Conservation (phyloP, 2,797 vertebrate species). For the Anguilla anguilla region DNA sequence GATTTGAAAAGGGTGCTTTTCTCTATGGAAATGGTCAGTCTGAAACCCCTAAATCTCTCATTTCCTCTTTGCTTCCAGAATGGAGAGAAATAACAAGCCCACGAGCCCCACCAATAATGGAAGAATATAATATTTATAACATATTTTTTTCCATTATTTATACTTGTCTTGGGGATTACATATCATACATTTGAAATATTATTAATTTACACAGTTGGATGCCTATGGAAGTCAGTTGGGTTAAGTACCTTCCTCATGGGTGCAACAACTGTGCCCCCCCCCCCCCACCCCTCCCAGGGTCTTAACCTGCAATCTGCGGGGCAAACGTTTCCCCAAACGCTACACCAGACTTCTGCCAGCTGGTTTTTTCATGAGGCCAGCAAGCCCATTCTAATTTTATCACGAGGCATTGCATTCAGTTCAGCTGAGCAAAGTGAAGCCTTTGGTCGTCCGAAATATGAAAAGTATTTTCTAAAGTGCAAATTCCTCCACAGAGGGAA, state of each 20-base stretch:
- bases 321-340: neutral
- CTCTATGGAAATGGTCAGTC: constrained; percentile 1
- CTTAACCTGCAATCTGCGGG: neutral
- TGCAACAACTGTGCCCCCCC: neutral
- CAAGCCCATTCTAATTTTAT: neutral
- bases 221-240: neutral
- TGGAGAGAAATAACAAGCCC: neutral
- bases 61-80: neutral
- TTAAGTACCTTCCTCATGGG: constrained; percentile 22
- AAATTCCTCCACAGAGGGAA: neutral
- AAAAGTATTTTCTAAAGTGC: neutral
- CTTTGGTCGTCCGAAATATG: neutral
- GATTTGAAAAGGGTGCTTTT: neutral
- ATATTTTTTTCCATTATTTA: neutral
- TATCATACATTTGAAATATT: neutral
- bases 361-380: neutral
- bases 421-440: neutral
- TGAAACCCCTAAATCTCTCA: constrained; percentile 4
- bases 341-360: neutral
- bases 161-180: constrained; percentile 4
- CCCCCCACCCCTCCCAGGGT: neutral
- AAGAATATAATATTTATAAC: constrained; percentile 10
- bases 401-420: neutral
- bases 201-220: constrained; percentile 15
- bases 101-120: neutral